A percentile compares a stretch with the other conserved stretches of the same genome.
Conservation (phyloP, 2,113 vertebrate genomes). For the Leuciscus idus region DNA sequence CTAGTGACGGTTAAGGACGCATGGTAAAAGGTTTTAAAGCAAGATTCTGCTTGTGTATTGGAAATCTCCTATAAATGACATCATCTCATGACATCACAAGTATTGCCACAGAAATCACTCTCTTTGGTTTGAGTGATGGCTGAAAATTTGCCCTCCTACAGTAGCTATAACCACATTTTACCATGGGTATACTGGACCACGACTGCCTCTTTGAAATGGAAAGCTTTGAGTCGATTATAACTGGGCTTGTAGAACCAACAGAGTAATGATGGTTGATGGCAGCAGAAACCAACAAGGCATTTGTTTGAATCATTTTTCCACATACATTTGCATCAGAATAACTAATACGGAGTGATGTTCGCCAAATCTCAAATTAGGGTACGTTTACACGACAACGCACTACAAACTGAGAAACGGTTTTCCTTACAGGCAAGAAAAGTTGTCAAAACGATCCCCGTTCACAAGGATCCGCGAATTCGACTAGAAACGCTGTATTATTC, state of each 20-base stretch:
- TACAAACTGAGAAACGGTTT: no score
- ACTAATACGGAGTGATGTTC: constrained; percentile 26
- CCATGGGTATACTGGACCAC: not conserved
- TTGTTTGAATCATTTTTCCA: constrained; percentile 13
- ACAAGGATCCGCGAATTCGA: no score
- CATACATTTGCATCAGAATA: constrained; percentile 3
- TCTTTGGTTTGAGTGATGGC: constrained; percentile 40
- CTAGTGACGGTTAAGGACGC: constrained; percentile 29
- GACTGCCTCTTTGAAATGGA: not conserved
- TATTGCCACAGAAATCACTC: constrained; percentile 26
- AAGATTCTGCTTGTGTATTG: not conserved
- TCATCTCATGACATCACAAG: constrained; percentile 24
- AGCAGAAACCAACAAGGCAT: constrained; percentile 27
- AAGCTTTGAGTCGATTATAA: not conserved
- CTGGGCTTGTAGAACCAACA: constrained; percentile 11
- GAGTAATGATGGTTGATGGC: constrained; percentile 8
- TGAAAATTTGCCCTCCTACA: not conserved
- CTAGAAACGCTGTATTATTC: no score
- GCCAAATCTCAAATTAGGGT: not conserved
- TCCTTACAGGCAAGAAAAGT: no score
- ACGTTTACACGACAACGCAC: no score
- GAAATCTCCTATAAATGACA: constrained; percentile 13
- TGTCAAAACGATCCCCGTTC: no score
- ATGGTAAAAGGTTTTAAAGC: constrained; percentile 35
- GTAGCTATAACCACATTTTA: not conserved